These are phyloP conservation scores for Sericinus montela DNA, from an alignment of 2,888 invertebrate species.

Conservation along the genomic window DNA sequence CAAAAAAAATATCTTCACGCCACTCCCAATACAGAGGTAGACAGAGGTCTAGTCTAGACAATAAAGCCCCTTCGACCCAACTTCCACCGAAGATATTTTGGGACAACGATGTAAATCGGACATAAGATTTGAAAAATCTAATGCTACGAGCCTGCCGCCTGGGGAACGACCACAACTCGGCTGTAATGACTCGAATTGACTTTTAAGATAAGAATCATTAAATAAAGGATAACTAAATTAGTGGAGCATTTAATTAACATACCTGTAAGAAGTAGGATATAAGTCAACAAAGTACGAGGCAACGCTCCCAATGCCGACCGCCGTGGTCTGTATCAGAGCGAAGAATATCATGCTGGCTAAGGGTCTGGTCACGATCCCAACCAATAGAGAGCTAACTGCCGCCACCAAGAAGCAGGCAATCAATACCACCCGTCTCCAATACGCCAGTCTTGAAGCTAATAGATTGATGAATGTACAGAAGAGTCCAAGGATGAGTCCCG, in stretches of 20 bases:
- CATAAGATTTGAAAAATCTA: too few relatives aligned
- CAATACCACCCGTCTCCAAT: slow-evolving; percentile 68
- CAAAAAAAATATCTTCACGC: too few relatives aligned
- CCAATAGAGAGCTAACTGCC: slow-evolving; percentile 70
- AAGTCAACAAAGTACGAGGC: slow-evolving; percentile 48
- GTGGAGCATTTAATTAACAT: slow-evolving; percentile 9
- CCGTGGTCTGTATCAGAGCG: slow-evolving; percentile 38
- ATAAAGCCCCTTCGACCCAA: too few relatives aligned
- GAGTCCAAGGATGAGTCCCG: slow-evolving; percentile 79
- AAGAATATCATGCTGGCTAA: slow-evolving; percentile 43
- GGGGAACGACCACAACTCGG: too few relatives aligned
- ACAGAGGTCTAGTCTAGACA: too few relatives aligned
- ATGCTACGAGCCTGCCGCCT: too few relatives aligned
- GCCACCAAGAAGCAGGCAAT: slow-evolving; percentile 60
- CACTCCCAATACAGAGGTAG: too few relatives aligned
- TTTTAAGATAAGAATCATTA: too few relatives aligned
- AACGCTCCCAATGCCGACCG: slow-evolving; percentile 41
- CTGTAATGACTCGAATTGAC: too few relatives aligned
- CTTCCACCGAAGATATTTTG: too few relatives aligned
- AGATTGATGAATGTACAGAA: slow-evolving; percentile 77
- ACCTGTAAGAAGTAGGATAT: slow-evolving; percentile 54
- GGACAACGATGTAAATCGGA: too few relatives aligned
- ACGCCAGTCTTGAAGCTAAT: slow-evolving; percentile 53
- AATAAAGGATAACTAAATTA: too few relatives aligned
- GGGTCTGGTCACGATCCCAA: slow-evolving; percentile 54